These are phyloP conservation scores for Catonia carolina DNA, from an alignment of 2,888 invertebrate species.

Conservation along the genomic window DNA sequence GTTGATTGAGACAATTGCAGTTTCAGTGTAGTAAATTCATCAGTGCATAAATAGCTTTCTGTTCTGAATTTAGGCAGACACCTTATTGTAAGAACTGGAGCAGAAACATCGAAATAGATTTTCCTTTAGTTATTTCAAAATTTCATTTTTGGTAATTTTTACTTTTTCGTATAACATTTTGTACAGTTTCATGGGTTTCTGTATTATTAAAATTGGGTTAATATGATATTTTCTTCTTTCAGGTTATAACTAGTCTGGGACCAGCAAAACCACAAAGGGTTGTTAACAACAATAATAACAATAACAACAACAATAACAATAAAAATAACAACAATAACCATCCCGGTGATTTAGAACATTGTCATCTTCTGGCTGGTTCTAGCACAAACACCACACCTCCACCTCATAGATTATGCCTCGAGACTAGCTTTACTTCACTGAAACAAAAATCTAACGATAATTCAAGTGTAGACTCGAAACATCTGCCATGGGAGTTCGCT, in stretches of 20 bases:
- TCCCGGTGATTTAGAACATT: conserved; percentile 39
- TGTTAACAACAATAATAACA: conserved; percentile 31
- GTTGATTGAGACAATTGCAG: too few relatives aligned
- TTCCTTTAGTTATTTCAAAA: too few relatives aligned
- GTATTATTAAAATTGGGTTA: too few relatives aligned
- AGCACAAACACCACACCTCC: conserved; percentile 47
- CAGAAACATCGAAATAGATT: too few relatives aligned
- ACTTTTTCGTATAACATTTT: too few relatives aligned
- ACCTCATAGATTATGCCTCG: conserved; percentile 56
- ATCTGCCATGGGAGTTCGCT: conserved; percentile 47
- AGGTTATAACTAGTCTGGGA: conserved; percentile 73
- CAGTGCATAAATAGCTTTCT: too few relatives aligned
- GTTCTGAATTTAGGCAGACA: too few relatives aligned
- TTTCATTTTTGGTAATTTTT: too few relatives aligned
- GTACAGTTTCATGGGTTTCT: too few relatives aligned
- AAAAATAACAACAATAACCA: conserved; percentile 42
- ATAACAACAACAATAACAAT: conserved; percentile 41
- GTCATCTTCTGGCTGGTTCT: conserved; percentile 44
- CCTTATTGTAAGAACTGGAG: too few relatives aligned
- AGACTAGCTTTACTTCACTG: conserved; percentile 68
- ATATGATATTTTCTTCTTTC: conserved; percentile 35
- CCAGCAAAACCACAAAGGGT: conserved; percentile 69
- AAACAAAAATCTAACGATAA: conserved; percentile 44
- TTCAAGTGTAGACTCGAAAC: conserved; percentile 40
- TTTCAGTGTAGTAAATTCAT: too few relatives aligned